These are phyloP conservation scores for Anseranas semipalmata DNA, from an alignment of 2,113 vertebrate species.

Conservation along the genomic window DNA sequence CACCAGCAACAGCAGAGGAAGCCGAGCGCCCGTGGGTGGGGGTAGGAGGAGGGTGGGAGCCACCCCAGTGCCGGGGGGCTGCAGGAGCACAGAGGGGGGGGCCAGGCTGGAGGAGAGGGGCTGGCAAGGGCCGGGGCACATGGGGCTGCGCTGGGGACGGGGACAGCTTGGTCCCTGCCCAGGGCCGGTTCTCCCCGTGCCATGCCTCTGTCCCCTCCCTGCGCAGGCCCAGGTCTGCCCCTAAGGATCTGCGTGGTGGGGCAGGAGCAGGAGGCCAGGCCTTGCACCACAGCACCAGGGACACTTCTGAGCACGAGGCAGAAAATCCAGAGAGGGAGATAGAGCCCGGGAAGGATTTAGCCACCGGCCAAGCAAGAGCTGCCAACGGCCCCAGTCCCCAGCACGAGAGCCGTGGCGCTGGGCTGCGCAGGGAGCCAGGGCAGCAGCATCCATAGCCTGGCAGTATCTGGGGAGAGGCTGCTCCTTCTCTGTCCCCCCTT, in stretches of 20 bases:
- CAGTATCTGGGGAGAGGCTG: neutral
- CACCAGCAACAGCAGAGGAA: neutral
- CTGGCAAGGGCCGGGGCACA: too few relatives aligned
- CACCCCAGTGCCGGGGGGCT: too few relatives aligned
- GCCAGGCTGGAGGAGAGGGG: too few relatives aligned
- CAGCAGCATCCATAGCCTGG: neutral
- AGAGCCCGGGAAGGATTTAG: neutral
- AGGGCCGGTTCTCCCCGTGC: too few relatives aligned
- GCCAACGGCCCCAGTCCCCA: neutral
- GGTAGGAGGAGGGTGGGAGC: too few relatives aligned
- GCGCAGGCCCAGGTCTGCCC: too few relatives aligned
- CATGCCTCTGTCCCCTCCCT: too few relatives aligned
- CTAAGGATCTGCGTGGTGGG: neutral
- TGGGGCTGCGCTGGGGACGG: too few relatives aligned
- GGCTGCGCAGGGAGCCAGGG: neutral
- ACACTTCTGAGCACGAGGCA: neutral
- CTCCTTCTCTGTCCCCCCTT: constrained; percentile 46
- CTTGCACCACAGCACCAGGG: neutral
- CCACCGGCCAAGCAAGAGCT: neutral
- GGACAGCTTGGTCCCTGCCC: too few relatives aligned
- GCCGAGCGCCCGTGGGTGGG: neutral
- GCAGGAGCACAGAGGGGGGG: too few relatives aligned
- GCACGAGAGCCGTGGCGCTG: neutral
- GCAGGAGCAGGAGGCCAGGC: neutral
- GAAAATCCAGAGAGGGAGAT: neutral